Evolutionary conservation across 2,113 vertebrate genomes (phyloP), one percentile per base, ranked within the genome.

Genomic region (Motacilla alba): DNA sequence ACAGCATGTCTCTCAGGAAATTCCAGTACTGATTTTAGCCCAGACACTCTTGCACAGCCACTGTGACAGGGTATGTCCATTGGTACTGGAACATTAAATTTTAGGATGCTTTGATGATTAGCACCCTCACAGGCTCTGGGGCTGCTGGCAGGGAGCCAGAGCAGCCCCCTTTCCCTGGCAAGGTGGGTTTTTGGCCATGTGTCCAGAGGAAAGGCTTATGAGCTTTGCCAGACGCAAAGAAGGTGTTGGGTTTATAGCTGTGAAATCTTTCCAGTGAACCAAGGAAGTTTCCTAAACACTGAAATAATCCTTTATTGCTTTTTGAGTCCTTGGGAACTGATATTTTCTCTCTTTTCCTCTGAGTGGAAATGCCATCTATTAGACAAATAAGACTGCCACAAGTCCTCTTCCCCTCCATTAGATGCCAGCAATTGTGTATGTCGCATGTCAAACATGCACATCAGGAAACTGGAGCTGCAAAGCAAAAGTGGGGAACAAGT

Each of bases 221-320:
- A 76, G 55, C 46, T 62, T 76, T 82, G 69, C 56, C 47, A 89
- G 69, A 56, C 22, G 26, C 3, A 3, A 68, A 60, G 50, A 86
- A 87, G 37, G 15, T 75, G 49, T 79, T 0, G 0, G 15, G 13
- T 89, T 84, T 92, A 83, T 10, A 87, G 69, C 10, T 15, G 5
- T 73, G 58, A 94, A 94, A 73, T 69, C 53, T 91, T 93, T 79
- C 87, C 77, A 62, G 66, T 53, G 74, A 94, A 62, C 56, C 43
- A 79, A 73, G 67, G 74, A 94, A 79, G 59, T 85, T 95, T 91
- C 78, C 55, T 76, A 69, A 87, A 76, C 9, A 3, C 23, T 39
- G 22, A 35, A 93, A 82, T 67, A 91, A 91, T 83, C 59, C 33
- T 41, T 85, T 30, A 1, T 80, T 94, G 94, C 64, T 43, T 79